These are phyloP conservation scores for Monochamus alternatus DNA, from an alignment of 2,888 invertebrate genomes.

Conservation along the genomic window DNA sequence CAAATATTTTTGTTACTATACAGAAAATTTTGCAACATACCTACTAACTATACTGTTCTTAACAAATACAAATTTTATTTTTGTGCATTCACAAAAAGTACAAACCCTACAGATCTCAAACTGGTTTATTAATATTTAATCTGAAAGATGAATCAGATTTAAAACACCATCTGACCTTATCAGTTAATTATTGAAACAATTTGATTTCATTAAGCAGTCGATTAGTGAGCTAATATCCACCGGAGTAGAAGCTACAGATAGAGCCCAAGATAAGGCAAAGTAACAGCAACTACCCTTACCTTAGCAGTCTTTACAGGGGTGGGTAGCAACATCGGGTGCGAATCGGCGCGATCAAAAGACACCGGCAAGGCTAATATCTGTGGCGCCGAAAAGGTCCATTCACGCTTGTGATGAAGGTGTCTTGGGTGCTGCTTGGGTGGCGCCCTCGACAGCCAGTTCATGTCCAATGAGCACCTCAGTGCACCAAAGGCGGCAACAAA, in stretches of 20 bases:
- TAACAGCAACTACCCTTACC: constrained; percentile 19
- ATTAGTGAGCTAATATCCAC: neutral
- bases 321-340: constrained; percentile 61
- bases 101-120: too few species aligned
- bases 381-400: constrained; percentile 66
- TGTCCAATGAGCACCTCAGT: constrained; percentile 31
- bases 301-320: constrained; percentile 43
- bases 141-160: too few species aligned
- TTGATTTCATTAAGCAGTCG: neutral
- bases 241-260: neutral
- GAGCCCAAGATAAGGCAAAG: constrained; percentile 1
- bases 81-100: too few species aligned
- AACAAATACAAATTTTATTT: too few species aligned
- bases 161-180: too few species aligned
- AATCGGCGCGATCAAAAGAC: constrained; percentile 62
- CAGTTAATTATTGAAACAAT: too few species aligned
- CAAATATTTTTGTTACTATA: too few species aligned
- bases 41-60: too few species aligned
- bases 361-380: constrained; percentile 64
- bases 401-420: constrained; percentile 66
- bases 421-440: constrained; percentile 66
- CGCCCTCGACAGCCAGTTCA: constrained; percentile 53
- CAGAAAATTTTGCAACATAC: too few species aligned
- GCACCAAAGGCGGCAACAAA: constrained; percentile 4
- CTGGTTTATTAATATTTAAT: too few species aligned